A percentile compares a stretch with the other conserved stretches of the same genome.
Conservation (phyloP, 2,797 vertebrate genomes). For the Hypotaenidia okinawae region DNA sequence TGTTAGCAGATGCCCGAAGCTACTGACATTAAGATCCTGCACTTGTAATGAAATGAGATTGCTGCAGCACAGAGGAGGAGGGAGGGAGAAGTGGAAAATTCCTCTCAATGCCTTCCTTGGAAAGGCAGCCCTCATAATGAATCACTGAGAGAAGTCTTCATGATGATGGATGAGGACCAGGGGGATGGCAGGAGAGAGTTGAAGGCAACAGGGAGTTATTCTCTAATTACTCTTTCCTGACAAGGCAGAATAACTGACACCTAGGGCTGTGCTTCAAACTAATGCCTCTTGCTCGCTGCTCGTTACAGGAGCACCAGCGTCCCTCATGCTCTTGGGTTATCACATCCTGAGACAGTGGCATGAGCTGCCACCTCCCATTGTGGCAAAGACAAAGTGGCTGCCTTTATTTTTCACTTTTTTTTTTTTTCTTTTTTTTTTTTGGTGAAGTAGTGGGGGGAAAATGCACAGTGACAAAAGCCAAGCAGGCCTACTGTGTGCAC, state of each 20-base stretch:
- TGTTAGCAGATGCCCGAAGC: neutral
- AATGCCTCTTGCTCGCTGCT: neutral
- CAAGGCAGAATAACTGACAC: neutral
- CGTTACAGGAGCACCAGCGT: accelerated
- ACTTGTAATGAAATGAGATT: neutral
- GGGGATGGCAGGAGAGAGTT: neutral
- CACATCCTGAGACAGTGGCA: neutral
- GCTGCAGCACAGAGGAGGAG: neutral
- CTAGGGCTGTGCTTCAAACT: neutral
- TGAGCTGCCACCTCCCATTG: neutral
- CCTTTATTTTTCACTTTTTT: too few relatives aligned
- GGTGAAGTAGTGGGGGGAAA: neutral
- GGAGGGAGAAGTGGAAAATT: constrained; percentile 1
- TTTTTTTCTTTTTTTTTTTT: too few relatives aligned
- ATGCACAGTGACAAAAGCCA: neutral
- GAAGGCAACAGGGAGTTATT: constrained; percentile 6
- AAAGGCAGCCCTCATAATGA: constrained; percentile 15
- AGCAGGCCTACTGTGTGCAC: neutral
- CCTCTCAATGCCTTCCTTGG: neutral
- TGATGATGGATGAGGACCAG: neutral
- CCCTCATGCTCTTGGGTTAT: neutral
- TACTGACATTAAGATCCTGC: neutral
- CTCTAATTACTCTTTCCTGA: constrained; percentile 1
- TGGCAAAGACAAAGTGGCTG: neutral
- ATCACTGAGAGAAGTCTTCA: neutral